Evolutionary conservation across 2,113 vertebrate species (phyloP), one percentile per base, ranked within the genome.

Genomic region (Zosterops japonicus): DNA sequence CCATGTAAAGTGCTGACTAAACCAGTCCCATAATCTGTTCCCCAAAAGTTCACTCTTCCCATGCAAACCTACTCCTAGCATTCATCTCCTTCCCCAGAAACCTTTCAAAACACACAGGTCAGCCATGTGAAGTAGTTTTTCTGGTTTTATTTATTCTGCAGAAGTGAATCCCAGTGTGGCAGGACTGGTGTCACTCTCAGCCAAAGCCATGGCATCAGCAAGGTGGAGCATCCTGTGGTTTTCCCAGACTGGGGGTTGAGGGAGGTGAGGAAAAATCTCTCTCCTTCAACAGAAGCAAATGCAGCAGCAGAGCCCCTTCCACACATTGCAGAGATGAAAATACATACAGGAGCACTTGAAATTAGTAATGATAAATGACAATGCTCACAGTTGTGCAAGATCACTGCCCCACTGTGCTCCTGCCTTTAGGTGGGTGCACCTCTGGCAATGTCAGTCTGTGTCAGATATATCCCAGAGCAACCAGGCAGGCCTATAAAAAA

Each of bases 221-320:
- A 24, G 0, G 0, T 0, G 0, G 24, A 44, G 2, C 11, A 46
- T 14, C 19, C 11, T 49, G 59, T 36, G 21, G 31, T 36, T 81
- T 81, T 53, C 60, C 39, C 25, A 60, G 6, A 22, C 19, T 20
- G 8, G 3, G 19, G 7, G 2, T 5, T 27, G 22, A 29, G 22
- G 11, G 14, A 31, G 18, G 27, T 33, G 44, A 50, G 36, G 42
- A 57, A 74, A 52, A 23, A 65, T 16, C 31, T 9, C 6, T 15
- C 27, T 36, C 2, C 27, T 81, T 52, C 60, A 74, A 24, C 52
- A 28, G 18, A 33, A 65, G 35, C 50, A 65, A 22, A 50, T 12
- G 11, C 9, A 72, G 67, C 57, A 80, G 31, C 52, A 33, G 15
- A 6, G 12, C 36, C 68, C 11, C 12, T 21, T 50, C 50, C 27